phyloP scores from a whole-genome alignment of 2,113 vertebrate genomes.

The Oceanites oceanicus region DNA sequence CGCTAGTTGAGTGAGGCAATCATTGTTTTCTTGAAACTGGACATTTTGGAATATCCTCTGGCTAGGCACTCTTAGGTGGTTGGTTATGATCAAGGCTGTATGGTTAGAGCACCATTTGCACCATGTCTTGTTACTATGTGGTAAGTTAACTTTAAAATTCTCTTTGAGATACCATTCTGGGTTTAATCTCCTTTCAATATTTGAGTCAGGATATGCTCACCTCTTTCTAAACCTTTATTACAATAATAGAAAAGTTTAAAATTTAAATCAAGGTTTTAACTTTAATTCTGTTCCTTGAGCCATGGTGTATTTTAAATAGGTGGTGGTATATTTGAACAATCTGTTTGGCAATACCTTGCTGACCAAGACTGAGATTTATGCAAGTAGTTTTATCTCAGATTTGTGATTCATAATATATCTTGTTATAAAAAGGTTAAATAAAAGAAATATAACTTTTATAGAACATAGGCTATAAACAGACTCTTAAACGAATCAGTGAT shows the following conservation, averaged over 20 bases:
- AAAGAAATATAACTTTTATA: neutral
- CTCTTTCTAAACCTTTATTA: constrained; percentile 4
- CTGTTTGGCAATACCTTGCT: neutral
- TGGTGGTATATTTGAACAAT: neutral
- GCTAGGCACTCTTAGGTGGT: neutral
- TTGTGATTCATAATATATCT: constrained; percentile 45
- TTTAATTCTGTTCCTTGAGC: neutral
- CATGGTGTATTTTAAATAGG: neutral
- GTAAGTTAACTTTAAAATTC: neutral
- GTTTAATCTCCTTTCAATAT: neutral
- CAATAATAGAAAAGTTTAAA: neutral
- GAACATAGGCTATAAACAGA: constrained; percentile 18
- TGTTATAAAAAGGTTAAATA: constrained; percentile 70
- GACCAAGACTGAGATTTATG: neutral
- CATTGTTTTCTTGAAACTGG: neutral
- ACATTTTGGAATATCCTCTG: neutral
- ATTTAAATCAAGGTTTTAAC: neutral
- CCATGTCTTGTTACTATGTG: neutral
- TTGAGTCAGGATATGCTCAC: neutral
- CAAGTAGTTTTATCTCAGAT: neutral
- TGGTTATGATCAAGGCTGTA: neutral
- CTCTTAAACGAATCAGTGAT: constrained; percentile 70
- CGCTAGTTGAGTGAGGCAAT: fast-evolving
- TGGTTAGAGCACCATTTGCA: neutral
- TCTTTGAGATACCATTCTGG: neutral